Evolutionary conservation across 2,113 vertebrate genomes (phyloP), one percentile per base, ranked within the genome.

Genomic region (Meleagris gallopavo): DNA sequence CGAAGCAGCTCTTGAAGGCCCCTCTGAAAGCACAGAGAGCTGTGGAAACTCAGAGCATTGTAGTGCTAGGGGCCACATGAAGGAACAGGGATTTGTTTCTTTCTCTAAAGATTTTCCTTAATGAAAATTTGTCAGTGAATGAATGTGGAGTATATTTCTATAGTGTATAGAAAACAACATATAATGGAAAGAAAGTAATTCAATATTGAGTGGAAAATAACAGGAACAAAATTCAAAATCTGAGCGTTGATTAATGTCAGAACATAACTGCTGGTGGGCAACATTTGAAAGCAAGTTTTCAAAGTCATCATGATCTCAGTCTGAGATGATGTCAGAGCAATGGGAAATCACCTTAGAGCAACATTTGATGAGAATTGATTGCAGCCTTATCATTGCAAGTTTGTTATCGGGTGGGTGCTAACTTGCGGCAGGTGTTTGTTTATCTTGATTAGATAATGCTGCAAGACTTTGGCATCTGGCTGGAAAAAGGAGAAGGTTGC

Each of bases 331-430:
- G 86, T 92, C 65, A 82, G 34, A 83, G 89, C 43, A 69, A 55
- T 80, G 82, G 75, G 77, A 94, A 94, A 70, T 27, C 89, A 67
- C 83, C 91, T 95, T 13, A 57, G 84, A 95, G 92, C 0, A 10
- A 92, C 82, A 58, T 91, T 95, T 96, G 94, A 97, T 96, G 95
- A 90, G 93, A 89, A 97, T 95, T 97, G 94, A 95, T 95, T 75
- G 77, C 3, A 57, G 87, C 65, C 84, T 95, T 95, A 96, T 96
- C 95, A 29, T 43, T 54, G 60, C 19, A 54, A 52, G 74, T 72
- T 88, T 69, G 52, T 90, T 92, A 96, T 96, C 93, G 81, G 88
- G 82, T 90, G 71, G 76, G 48, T 75, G 89, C 89, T 86, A 54
- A 81, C 74, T 82, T 29, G 0, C 60, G 95, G 86, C 94, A 91